A percentile compares a stretch with the other conserved stretches of the same genome.
Conservation (phyloP, 2,888 invertebrate genomes). For the Neoascia interrupta region DNA sequence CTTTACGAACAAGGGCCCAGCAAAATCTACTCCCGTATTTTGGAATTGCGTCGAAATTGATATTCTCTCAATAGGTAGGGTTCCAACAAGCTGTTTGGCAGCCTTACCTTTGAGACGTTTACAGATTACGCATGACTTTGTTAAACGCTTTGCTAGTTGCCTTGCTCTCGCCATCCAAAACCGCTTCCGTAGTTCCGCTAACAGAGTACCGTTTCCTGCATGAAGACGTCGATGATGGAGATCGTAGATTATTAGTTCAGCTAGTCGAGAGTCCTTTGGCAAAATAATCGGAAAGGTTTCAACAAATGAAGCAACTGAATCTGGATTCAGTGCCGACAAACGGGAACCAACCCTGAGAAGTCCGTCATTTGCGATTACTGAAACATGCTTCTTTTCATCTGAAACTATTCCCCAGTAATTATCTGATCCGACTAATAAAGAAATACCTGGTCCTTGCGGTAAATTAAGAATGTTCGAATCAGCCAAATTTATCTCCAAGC, state of each 20-base stretch:
- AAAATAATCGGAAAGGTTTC: conserved; percentile 3
- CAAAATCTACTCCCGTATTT: background rate
- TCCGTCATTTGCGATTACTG: too few species aligned
- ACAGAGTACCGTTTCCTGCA: background rate
- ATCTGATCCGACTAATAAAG: background rate
- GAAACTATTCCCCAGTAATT: background rate
- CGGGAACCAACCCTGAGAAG: background rate
- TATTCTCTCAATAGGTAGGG: background rate
- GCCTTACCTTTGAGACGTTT: background rate
- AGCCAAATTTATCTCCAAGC: background rate
- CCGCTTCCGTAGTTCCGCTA: background rate
- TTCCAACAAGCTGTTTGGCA: background rate
- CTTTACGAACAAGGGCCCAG: background rate
- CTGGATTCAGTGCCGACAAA: background rate
- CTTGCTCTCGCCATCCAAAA: background rate
- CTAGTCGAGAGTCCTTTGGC: background rate
- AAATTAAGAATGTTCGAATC: background rate
- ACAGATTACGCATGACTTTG: background rate
- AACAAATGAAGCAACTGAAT: background rate
- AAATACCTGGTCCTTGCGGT: background rate
- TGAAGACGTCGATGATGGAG: background rate
- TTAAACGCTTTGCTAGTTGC: background rate
- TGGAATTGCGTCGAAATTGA: background rate
- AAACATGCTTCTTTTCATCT: background rate
- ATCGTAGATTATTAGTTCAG: background rate